Conservation (phyloP, 2,888 invertebrate genomes). For the Bruchidius siliquastri region DNA sequence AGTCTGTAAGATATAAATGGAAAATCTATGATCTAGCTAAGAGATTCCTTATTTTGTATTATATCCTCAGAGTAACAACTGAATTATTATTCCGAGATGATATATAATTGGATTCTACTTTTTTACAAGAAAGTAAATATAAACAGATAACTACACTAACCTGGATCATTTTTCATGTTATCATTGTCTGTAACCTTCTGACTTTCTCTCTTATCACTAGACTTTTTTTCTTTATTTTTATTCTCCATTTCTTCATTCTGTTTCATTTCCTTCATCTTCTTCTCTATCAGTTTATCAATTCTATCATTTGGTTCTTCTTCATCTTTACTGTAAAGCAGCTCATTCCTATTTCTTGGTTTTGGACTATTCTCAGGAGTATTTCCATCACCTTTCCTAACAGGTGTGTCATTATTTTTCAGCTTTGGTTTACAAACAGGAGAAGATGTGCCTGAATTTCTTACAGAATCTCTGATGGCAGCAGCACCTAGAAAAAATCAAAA, state of each 20-base stretch:
- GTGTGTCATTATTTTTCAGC: constrained; percentile 18
- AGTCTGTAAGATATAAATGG: too few species aligned
- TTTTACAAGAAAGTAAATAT: too few species aligned
- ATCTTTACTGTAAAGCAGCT: constrained; percentile 31
- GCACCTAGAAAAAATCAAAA: constrained; percentile 39
- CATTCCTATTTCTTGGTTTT: constrained; percentile 28
- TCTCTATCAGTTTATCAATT: constrained; percentile 32
- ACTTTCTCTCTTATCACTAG: constrained; percentile 39
- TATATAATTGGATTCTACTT: too few species aligned
- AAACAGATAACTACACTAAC: neutral
- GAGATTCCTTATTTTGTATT: too few species aligned
- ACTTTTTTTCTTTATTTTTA: constrained; percentile 16
- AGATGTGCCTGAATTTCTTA: constrained; percentile 17
- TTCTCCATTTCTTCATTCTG: constrained; percentile 38
- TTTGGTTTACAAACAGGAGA: constrained; percentile 30
- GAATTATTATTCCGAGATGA: too few species aligned
- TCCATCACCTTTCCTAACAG: constrained; percentile 5
- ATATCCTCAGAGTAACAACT: too few species aligned
- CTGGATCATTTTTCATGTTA: neutral
- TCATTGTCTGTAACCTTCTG: neutral
- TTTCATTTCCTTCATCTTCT: constrained; percentile 23
- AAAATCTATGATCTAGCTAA: too few species aligned
- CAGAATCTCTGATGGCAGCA: constrained; percentile 49
- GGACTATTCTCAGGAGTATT: constrained; percentile 11
- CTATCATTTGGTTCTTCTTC: constrained; percentile 31